Conservation (phyloP, 2,797 vertebrate species). For the Urocyon cinereoargenteus region DNA sequence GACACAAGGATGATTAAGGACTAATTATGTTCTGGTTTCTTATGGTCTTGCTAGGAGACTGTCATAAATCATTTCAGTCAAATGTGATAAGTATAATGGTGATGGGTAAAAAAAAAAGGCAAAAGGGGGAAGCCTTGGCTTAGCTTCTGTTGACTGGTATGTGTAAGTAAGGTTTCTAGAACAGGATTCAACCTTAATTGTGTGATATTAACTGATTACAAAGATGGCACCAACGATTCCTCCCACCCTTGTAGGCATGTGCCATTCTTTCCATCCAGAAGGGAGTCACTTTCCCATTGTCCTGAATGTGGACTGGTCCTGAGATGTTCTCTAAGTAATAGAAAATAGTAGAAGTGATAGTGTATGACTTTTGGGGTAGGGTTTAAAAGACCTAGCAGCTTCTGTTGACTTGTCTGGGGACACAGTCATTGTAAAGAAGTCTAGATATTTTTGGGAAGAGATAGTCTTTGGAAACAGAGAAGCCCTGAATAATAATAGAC, state of each 20-base stretch:
- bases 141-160: neutral
- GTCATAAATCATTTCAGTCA: neutral
- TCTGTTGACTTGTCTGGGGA: neutral
- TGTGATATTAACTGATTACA: neutral
- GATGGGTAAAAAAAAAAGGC: fast-evolving
- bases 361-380: neutral
- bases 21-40: neutral
- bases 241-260: neutral
- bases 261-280: neutral
- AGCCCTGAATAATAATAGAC: neutral
- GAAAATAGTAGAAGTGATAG: neutral
- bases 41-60: neutral
- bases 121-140: neutral
- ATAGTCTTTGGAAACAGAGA: neutral
- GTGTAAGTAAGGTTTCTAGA: neutral
- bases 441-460: neutral
- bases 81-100: neutral
- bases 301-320: neutral
- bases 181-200: neutral
- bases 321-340: neutral
- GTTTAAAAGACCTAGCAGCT: neutral
- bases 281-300: neutral
- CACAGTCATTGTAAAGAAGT: neutral
- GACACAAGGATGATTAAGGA: neutral
- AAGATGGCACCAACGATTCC: neutral